Percentiles rank a stretch among this genome's conserved stretches.
Conservation (phyloP, 2,888 invertebrate species). For the Eugnorisma glareosa region DNA sequence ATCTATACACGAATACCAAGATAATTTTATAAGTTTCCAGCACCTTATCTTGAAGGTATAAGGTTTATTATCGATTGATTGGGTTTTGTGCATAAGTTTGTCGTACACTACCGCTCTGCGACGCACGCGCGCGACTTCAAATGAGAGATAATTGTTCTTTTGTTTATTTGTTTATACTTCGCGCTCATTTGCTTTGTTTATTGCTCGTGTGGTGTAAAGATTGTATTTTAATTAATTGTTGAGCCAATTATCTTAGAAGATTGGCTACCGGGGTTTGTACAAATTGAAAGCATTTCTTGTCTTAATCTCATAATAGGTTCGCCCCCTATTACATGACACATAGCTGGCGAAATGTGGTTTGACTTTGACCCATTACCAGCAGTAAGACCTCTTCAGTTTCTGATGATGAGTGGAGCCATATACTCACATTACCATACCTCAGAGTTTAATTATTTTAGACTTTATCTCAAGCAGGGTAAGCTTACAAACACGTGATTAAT, state of each 20-base stretch:
- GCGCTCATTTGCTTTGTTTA: slow-evolving; percentile 64
- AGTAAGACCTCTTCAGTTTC: not conserved
- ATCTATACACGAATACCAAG: slow-evolving; percentile 80
- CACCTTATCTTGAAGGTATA: not conserved
- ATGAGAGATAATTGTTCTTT: slow-evolving; percentile 88
- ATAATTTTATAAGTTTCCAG: slow-evolving; percentile 41
- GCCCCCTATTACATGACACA: not conserved
- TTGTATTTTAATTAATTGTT: slow-evolving; percentile 56
- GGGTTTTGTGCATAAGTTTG: slow-evolving; percentile 37
- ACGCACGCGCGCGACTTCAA: slow-evolving; percentile 82
- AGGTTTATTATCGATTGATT: slow-evolving; percentile 24
- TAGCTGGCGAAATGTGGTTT: not conserved
- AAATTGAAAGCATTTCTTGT: slow-evolving; percentile 16
- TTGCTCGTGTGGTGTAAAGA: slow-evolving; percentile 61
- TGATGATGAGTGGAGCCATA: not conserved
- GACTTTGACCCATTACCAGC: not conserved
- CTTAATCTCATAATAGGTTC: not conserved
- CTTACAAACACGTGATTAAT: slow-evolving; percentile 32
- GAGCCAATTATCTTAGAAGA: slow-evolving; percentile 36
- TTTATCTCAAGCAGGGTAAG: slow-evolving; percentile 7
- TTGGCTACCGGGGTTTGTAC: slow-evolving; percentile 42
- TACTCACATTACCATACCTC: not conserved
- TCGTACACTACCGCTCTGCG: slow-evolving; percentile 73
- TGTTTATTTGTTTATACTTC: slow-evolving; percentile 81
- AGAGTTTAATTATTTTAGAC: not conserved